Conservation (phyloP, 2,888 invertebrate genomes). For the Drosophila picticornis region DNA sequence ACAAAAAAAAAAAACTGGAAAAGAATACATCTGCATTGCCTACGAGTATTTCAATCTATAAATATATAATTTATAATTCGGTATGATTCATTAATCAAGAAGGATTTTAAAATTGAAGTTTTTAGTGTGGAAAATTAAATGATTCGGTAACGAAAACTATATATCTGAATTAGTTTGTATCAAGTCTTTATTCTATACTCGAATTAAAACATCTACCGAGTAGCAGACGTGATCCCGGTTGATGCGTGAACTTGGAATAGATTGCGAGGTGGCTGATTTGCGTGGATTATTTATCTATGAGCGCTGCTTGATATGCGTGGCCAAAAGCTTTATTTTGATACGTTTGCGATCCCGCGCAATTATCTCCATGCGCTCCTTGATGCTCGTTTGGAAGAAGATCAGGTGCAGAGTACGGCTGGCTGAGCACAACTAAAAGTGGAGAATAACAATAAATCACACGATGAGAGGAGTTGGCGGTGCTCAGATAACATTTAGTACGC, state of each 20-base stretch:
- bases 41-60: neutral
- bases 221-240: neutral
- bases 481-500: neutral
- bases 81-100: neutral
- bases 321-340: conserved; percentile 72
- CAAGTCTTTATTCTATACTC: neutral
- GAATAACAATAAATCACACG: neutral
- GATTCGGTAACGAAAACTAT: neutral
- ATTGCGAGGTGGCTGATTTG: neutral
- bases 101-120: neutral
- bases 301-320: conserved; percentile 65
- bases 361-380: conserved; percentile 83
- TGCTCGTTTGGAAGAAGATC: conserved; percentile 78
- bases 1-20: neutral
- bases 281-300: conserved; percentile 6
- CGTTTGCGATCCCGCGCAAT: conserved; percentile 82
- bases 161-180: neutral
- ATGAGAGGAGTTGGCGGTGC: neutral
- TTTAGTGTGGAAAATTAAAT: neutral
- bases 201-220: neutral
- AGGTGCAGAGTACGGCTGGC: conserved; percentile 80
- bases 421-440: conserved; percentile 72
- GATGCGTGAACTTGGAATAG: neutral
- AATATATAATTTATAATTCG: neutral
- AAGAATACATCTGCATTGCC: neutral